A percentile compares a stretch with the other conserved stretches of the same genome.
Evolutionary conservation across 2,888 invertebrate genomes (phyloP).

Genomic region (Latheticus oryzae): DNA sequence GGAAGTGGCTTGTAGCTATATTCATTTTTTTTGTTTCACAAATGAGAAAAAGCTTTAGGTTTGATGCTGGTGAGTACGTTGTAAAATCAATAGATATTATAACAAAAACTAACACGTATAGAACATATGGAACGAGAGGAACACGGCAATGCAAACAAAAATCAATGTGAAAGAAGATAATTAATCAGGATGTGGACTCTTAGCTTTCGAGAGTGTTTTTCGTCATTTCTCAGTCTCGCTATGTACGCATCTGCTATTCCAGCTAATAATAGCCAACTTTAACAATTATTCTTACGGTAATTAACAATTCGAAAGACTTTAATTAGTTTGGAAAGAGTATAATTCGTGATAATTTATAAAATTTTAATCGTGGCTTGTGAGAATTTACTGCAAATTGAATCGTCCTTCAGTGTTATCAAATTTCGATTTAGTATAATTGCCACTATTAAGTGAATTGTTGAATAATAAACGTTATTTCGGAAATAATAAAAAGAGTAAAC

Average conservation of each 20-base stretch:
- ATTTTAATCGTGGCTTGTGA: constrained; percentile 17
- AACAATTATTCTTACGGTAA: constrained; percentile 31
- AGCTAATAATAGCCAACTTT: constrained; percentile 24
- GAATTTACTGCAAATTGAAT: constrained; percentile 21
- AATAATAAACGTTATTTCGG: constrained; percentile 12
- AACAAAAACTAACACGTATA: constrained; percentile 18
- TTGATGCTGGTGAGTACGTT: too few relatives aligned
- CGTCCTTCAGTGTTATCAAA: constrained; percentile 19
- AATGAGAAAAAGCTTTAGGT: too few relatives aligned
- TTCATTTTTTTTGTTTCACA: too few relatives aligned
- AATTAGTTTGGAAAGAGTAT: constrained; percentile 28
- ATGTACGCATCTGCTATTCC: constrained; percentile 31
- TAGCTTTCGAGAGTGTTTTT: constrained; percentile 24
- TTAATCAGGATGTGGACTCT: constrained; percentile 24
- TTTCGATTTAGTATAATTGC: constrained; percentile 21
- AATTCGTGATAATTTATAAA: constrained; percentile 30
- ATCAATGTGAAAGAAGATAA: constrained; percentile 17
- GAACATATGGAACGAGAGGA: constrained; percentile 20
- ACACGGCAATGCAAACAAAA: constrained; percentile 21
- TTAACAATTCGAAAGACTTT: constrained; percentile 33
- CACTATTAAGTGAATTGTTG: constrained; percentile 18
- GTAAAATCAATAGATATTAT: too few relatives aligned
- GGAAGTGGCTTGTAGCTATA: too few relatives aligned
- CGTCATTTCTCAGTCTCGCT: constrained; percentile 15
- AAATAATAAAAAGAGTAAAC: constrained; percentile 21